A percentile compares a stretch with the other conserved stretches of the same genome.
Conservation (phyloP, 2,888 invertebrate species). For the Sphaerophoria rueppellii region DNA sequence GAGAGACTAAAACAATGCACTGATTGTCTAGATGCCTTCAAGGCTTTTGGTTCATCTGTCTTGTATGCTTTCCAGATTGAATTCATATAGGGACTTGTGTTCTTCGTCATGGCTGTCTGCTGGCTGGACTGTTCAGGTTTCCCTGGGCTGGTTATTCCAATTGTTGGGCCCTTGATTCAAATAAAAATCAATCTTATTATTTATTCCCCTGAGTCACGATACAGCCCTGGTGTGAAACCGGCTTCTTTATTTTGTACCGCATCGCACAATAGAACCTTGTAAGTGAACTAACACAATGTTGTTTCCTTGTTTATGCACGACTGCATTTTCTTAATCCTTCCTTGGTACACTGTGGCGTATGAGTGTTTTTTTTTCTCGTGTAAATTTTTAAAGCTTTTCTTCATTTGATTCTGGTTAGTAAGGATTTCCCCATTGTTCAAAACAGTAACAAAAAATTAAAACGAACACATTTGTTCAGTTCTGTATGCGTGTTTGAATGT, state of each 20-base stretch:
- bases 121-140: slow-evolving; percentile 46
- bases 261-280: slow-evolving; percentile 35
- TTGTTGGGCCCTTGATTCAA: not conserved
- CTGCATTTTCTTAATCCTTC: slow-evolving; percentile 69
- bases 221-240: slow-evolving; percentile 7
- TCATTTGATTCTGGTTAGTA: slow-evolving; percentile 14
- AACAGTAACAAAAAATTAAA: slow-evolving; percentile 8
- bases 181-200: not conserved
- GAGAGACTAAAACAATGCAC: slow-evolving; percentile 66
- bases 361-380: slow-evolving; percentile 34
- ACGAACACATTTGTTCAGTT: slow-evolving; percentile 33
- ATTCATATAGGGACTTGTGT: slow-evolving; percentile 14
- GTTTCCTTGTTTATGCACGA: slow-evolving; percentile 65
- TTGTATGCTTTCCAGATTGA: slow-evolving; percentile 24
- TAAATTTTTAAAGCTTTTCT: not conserved
- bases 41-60: slow-evolving; percentile 53
- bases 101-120: slow-evolving; percentile 39
- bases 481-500: slow-evolving; percentile 57
- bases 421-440: slow-evolving; percentile 39
- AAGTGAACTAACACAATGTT: slow-evolving; percentile 61
- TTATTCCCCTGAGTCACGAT: not conserved
- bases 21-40: slow-evolving; percentile 69
- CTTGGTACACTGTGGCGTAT: slow-evolving; percentile 43
- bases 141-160: slow-evolving; percentile 16
- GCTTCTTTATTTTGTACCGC: not conserved